Conservation (phyloP, 2,888 invertebrate genomes). For the Branchinecta sandiegonensis region DNA sequence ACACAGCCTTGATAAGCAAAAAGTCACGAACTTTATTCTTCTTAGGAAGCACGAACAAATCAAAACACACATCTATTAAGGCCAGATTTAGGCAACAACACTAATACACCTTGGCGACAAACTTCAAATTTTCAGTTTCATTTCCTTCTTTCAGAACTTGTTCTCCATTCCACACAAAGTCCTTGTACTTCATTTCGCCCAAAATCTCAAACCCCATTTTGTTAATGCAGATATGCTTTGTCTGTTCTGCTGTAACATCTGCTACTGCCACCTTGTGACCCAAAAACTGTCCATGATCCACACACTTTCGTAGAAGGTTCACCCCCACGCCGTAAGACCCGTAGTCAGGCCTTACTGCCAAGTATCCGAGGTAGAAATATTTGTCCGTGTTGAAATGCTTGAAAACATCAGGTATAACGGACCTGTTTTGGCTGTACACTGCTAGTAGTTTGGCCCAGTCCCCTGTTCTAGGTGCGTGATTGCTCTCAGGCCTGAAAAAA, state of each 20-base stretch:
- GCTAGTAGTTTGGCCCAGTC: conserved; percentile 8
- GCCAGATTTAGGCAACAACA: no score
- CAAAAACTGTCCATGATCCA: background rate
- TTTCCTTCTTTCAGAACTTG: background rate
- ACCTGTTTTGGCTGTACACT: background rate
- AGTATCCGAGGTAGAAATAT: conserved; percentile 5
- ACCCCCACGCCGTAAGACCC: background rate
- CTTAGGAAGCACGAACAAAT: no score
- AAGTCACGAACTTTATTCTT: no score
- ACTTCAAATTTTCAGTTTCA: background rate
- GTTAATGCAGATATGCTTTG: conserved; percentile 1
- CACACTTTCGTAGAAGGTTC: background rate
- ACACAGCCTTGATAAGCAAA: no score
- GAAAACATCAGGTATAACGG: background rate
- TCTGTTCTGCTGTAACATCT: conserved; percentile 7
- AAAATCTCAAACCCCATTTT: conserved; percentile 11
- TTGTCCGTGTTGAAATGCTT: background rate
- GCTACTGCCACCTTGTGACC: conserved; percentile 11
- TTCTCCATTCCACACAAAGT: conserved; percentile 8
- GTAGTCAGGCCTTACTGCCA: background rate
- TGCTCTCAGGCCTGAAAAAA: background rate
- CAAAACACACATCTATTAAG: no score
- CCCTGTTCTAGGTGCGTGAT: background rate
- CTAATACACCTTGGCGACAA: conserved; percentile 6
- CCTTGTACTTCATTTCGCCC: conserved; percentile 9